Conservation (phyloP, 1,140 invertebrate species). For the Diabrotica undecimpunctata region DNA sequence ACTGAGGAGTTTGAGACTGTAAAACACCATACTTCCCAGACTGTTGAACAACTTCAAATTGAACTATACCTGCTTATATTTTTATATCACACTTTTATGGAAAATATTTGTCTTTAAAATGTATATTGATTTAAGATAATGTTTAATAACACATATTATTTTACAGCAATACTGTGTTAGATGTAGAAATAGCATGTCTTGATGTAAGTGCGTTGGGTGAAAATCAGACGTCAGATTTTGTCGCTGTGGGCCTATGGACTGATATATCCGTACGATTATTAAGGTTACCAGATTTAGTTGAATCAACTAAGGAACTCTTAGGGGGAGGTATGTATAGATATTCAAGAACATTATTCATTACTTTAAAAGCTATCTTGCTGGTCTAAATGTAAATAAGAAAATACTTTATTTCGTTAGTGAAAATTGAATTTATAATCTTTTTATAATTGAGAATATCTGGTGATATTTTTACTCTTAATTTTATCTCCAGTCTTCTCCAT, state of each 20-base stretch:
- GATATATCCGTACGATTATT: conserved; percentile 91
- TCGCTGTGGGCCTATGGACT: conserved; percentile 95
- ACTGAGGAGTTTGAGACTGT: no score
- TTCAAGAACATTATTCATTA: background rate
- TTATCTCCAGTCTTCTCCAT: no score
- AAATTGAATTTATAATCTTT: background rate
- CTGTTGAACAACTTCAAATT: no score
- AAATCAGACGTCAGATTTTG: conserved; percentile 62
- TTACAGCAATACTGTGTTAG: conserved; percentile 63
- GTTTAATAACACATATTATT: background rate
- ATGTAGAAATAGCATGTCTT: conserved; percentile 94
- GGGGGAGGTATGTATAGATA: conserved; percentile 67
- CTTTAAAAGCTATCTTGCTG: no score
- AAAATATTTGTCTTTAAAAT: no score
- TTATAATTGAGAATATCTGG: no score
- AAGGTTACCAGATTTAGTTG: conserved; percentile 71
- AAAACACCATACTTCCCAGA: no score
- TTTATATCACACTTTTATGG: no score
- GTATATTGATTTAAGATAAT: no score
- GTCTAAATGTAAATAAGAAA: no score
- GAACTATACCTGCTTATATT: no score
- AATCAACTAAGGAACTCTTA: conserved; percentile 80
- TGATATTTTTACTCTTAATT: no score
- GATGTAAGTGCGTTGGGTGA: conserved; percentile 84
- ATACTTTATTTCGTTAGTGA: background rate